Percentiles rank a stretch among this genome's conserved stretches.
phyloP scores from a whole-genome alignment of 2,888 invertebrate species.

The Linnaemya tessellans region DNA sequence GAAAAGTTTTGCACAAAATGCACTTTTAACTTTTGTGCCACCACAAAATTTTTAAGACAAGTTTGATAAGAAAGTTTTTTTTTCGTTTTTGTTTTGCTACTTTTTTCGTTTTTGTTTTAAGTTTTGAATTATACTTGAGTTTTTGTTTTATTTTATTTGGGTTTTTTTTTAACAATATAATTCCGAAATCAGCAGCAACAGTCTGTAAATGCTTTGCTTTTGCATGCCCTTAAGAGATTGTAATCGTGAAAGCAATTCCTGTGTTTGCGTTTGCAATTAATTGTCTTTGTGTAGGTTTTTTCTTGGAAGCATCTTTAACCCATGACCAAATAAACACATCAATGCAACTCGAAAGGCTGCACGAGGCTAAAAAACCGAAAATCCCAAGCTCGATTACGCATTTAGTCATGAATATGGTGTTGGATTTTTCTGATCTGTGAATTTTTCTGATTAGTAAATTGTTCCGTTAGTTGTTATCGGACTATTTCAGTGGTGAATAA shows the following conservation, averaged over 20 bases:
- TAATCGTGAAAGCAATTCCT: neutral
- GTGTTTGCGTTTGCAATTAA: neutral
- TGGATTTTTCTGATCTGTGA: too few relatives aligned
- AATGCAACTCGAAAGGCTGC: too few relatives aligned
- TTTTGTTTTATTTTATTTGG: conserved; percentile 15
- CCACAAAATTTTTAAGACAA: conserved; percentile 71
- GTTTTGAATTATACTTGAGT: conserved; percentile 50
- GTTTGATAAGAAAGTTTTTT: conserved; percentile 71
- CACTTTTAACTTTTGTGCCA: conserved; percentile 71
- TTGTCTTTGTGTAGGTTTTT: neutral
- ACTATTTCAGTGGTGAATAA: too few relatives aligned
- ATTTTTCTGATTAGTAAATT: too few relatives aligned
- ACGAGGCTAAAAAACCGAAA: too few relatives aligned
- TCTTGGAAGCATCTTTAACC: too few relatives aligned
- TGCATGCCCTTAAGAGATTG: neutral
- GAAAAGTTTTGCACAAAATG: conserved; percentile 70
- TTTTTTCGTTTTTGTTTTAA: conserved; percentile 42
- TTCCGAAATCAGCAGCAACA: conserved; percentile 60
- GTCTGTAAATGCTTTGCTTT: conserved; percentile 20
- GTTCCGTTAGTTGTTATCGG: too few relatives aligned
- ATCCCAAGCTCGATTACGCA: too few relatives aligned
- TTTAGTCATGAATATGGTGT: too few relatives aligned
- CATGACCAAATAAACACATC: too few relatives aligned
- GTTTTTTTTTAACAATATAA: conserved; percentile 50
- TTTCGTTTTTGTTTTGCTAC: conserved; percentile 6